These are phyloP conservation scores for Cerceris ruficornis DNA, from an alignment of 2,888 invertebrate genomes.

Conservation along the genomic window DNA sequence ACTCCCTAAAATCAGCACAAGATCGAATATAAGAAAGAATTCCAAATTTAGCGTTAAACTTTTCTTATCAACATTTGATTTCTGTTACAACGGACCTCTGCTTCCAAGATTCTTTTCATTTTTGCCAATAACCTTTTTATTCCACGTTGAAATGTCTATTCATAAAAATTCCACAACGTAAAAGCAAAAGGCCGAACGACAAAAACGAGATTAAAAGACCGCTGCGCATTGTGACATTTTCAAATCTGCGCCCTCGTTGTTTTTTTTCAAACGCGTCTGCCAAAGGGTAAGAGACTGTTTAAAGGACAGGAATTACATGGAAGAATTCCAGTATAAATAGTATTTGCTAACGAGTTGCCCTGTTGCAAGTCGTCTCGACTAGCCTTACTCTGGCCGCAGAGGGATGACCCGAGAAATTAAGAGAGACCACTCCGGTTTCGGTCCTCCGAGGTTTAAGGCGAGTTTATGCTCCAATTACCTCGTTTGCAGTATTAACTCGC, in stretches of 20 bases:
- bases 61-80: no score
- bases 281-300: not conserved
- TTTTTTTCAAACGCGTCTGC: not conserved
- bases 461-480: constrained; percentile 78
- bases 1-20: no score
- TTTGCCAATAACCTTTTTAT: no score
- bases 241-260: not conserved
- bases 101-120: no score
- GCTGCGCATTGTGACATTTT: not conserved
- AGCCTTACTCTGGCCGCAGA: constrained; percentile 47
- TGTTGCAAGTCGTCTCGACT: constrained; percentile 62
- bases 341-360: constrained; percentile 74
- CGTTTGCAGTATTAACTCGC: constrained; percentile 73
- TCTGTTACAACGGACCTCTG: no score
- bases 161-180: no score
- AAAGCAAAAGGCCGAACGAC: not conserved
- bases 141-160: no score
- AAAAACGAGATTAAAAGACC: not conserved
- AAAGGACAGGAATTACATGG: constrained; percentile 69
- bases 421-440: constrained; percentile 60
- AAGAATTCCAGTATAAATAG: constrained; percentile 72
- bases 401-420: constrained; percentile 72
- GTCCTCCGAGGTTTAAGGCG: constrained; percentile 71
- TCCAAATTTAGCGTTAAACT: no score
- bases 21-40: no score